phyloP scores from a whole-genome alignment of 2,888 invertebrate genomes.

The Lingula anatina region DNA sequence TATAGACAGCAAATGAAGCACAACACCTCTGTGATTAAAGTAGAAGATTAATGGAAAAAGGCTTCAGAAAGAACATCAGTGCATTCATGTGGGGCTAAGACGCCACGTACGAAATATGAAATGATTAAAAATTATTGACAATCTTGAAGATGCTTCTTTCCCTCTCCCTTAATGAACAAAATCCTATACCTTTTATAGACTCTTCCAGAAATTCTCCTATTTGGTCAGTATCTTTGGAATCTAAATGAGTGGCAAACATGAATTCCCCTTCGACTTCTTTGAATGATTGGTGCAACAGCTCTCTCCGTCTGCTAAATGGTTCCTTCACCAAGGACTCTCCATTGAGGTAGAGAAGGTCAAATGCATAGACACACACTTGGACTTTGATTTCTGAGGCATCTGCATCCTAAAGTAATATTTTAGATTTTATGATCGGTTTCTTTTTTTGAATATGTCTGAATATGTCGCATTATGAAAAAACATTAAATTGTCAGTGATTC shows the following conservation, averaged over 20 bases:
- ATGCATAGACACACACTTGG: conserved; percentile 92
- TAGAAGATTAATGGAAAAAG: no score
- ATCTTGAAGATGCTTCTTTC: no score
- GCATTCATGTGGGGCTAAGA: no score
- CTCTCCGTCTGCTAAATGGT: conserved; percentile 71
- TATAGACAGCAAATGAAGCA: not conserved
- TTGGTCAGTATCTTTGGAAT: conserved; percentile 81
- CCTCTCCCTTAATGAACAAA: no score
- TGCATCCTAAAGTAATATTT: conserved; percentile 63
- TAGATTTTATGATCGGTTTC: no score
- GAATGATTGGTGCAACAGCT: conserved; percentile 60
- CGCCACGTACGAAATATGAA: no score
- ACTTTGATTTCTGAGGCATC: conserved; percentile 72
- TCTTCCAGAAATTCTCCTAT: conserved; percentile 91
- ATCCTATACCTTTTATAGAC: conserved; percentile 78
- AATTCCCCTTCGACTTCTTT: conserved; percentile 68
- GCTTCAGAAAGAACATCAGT: no score
- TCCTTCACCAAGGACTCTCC: conserved; percentile 75
- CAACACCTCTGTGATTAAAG: no score
- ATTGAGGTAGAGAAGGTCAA: conserved; percentile 91
- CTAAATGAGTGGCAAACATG: conserved; percentile 77
- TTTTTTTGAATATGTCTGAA: no score
- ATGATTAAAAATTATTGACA: no score
- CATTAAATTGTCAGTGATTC: no score
- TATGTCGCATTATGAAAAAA: no score